Percentiles rank a stretch among this genome's conserved stretches.
Evolutionary conservation across 2,113 vertebrate species (phyloP).

Genomic region (Saccopteryx bilineata): DNA sequence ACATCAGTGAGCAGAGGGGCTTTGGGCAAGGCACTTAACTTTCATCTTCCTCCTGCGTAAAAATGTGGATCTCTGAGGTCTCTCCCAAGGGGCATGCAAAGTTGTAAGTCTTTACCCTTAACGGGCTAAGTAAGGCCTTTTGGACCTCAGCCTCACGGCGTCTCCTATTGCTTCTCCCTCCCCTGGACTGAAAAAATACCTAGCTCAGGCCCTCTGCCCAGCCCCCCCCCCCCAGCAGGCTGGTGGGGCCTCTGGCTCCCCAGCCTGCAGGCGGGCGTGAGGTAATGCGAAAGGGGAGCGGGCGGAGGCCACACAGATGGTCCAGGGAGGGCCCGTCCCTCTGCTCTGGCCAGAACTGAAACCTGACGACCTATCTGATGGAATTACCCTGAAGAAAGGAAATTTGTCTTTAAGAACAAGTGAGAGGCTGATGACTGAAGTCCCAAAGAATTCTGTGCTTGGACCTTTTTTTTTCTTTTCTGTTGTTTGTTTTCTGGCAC

Average conservation of each 20-base stretch:
- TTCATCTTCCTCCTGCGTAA: background rate
- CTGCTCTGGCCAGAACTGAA: conserved; percentile 63
- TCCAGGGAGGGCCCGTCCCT: background rate
- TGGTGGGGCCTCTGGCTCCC: background rate
- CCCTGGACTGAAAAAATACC: background rate
- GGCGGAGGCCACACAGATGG: background rate
- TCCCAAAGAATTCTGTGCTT: conserved; percentile 88
- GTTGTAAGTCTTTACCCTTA: rapidly evolving
- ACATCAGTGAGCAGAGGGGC: background rate
- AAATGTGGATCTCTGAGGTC: background rate
- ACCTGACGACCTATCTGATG: conserved; percentile 59
- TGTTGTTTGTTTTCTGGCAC: conserved; percentile 90
- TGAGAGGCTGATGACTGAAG: conserved; percentile 85
- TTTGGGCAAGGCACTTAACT: background rate
- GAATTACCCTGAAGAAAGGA: conserved; percentile 64
- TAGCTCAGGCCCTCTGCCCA: rapidly evolving
- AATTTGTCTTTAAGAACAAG: conserved; percentile 67
- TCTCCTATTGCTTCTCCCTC: background rate
- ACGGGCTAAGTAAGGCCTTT: too few species aligned
- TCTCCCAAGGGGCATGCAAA: background rate
- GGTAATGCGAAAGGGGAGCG: background rate
- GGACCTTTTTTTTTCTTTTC: conserved; percentile 85
- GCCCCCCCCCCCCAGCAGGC: background rate
- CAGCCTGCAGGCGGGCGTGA: background rate
- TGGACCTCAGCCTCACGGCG: background rate